Evolutionary conservation across 2,797 vertebrate genomes (phyloP), one percentile per base, ranked within the genome.

Genomic region (Sebastes iracundus): DNA sequence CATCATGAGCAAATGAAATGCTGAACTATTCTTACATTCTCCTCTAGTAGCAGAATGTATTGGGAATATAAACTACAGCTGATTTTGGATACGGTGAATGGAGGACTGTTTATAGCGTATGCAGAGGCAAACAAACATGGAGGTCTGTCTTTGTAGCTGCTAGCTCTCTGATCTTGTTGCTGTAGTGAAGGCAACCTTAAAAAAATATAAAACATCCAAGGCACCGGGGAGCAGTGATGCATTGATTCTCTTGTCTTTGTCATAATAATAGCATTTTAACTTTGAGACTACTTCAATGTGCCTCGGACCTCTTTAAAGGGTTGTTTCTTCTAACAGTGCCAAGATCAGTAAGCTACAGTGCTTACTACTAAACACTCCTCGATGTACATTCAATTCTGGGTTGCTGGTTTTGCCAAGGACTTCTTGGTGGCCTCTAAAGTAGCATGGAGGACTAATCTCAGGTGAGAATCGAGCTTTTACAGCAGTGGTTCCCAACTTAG

Each of bases 71-170:
- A 32, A 42, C 22, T 10, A 11, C 33, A 46, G 60, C 58, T 66
- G 33, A 72, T 68, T 61, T 70, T 12, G 23, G 55, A 58, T 61
- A 72, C 22, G 4, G 18, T 28, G 14, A 70, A 52, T 2, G 38
- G 27, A 73, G 60, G 12, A 5, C 42, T 16, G 22, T 77, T 55
- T 46, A 68, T 27, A 13, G 79, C 25, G 22, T 69, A 81, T 53
- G 56, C 65, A 66, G 46, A 79, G 55, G 64, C 62, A 80, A 74
- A 66, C 75, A 78, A 78, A 85, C 82, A 56, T 5, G 70, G 77
- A 64, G 78, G 67, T 72, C 75, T 73, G 73, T 64, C 84, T 90
- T 79, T 88, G 84, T 72, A 73, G 82, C 72, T 68, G 52, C 11
- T 59, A 9, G 62, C 63, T 61, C 70, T 84, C 81, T 84, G 77